Conservation (phyloP, 2,797 vertebrate genomes). For the Eptatretus atami region DNA sequence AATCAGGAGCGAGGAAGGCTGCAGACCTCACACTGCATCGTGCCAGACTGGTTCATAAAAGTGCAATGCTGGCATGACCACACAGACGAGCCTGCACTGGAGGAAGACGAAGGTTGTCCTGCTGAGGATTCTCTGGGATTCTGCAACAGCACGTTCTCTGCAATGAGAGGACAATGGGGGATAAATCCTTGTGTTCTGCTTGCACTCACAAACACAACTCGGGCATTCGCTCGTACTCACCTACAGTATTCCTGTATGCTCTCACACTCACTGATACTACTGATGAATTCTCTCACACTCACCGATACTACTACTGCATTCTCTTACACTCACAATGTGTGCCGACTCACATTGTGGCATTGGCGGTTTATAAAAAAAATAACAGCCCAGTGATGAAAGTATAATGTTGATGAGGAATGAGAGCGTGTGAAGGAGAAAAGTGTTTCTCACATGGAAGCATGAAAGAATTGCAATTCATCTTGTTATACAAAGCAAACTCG, state of each 20-base stretch:
- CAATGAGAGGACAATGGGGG: background rate
- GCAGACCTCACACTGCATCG: constrained; percentile 93
- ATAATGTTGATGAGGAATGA: too few species aligned
- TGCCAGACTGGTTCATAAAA: constrained; percentile 94
- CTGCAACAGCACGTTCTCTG: constrained; percentile 5
- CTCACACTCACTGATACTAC: background rate
- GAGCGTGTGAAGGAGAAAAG: too few species aligned
- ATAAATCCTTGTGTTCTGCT: too few species aligned
- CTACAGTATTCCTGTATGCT: background rate
- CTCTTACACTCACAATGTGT: too few species aligned
- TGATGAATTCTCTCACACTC: background rate
- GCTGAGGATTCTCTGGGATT: background rate
- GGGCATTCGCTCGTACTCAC: background rate
- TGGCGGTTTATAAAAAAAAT: too few species aligned
- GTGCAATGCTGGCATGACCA: constrained; percentile 97
- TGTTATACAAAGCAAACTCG: background rate
- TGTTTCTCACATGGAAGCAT: background rate
- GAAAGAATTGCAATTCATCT: background rate
- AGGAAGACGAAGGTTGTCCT: too few species aligned
- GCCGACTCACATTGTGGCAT: too few species aligned
- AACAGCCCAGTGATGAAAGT: too few species aligned
- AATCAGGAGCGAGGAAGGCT: constrained; percentile 49
- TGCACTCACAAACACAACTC: too few species aligned
- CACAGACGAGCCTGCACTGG: constrained; percentile 17
- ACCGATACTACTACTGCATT: background rate